Conservation (phyloP, 2,888 invertebrate species). For the Digitonthophagus gazella region DNA sequence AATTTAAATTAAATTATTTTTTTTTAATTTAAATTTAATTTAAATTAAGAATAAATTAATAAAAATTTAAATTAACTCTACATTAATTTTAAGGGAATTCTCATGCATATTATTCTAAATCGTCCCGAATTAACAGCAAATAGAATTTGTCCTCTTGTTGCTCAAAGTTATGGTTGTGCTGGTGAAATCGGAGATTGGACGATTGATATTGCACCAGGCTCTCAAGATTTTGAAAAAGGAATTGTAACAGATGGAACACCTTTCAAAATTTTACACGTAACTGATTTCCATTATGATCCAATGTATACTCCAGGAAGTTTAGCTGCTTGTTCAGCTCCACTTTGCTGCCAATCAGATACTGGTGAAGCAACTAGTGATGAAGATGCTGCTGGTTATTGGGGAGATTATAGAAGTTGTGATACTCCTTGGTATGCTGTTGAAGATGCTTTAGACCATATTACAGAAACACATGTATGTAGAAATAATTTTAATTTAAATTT, state of each 20-base stretch:
- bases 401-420: conserved; percentile 77
- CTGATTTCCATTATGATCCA: conserved; percentile 78
- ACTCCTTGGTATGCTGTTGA: conserved; percentile 66
- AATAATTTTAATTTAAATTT: not conserved
- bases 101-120: conserved; percentile 56
- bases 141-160: conserved; percentile 57
- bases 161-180: conserved; percentile 51
- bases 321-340: conserved; percentile 68
- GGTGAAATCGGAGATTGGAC: conserved; percentile 39
- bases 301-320: conserved; percentile 64
- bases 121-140: conserved; percentile 54
- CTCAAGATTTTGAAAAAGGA: conserved; percentile 47
- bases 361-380: conserved; percentile 49
- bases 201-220: conserved; percentile 33
- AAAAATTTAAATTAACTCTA: no score
- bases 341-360: conserved; percentile 63
- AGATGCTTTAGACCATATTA: conserved; percentile 50
- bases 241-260: conserved; percentile 20
- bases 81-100: no score
- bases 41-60: no score
- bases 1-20: no score
- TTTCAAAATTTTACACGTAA: conserved; percentile 58
- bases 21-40: no score
- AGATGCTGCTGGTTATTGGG: conserved; percentile 69
- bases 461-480: conserved; percentile 27